phyloP scores from a whole-genome alignment of 1,140 invertebrate species.

The Drosophila mauritiana region DNA sequence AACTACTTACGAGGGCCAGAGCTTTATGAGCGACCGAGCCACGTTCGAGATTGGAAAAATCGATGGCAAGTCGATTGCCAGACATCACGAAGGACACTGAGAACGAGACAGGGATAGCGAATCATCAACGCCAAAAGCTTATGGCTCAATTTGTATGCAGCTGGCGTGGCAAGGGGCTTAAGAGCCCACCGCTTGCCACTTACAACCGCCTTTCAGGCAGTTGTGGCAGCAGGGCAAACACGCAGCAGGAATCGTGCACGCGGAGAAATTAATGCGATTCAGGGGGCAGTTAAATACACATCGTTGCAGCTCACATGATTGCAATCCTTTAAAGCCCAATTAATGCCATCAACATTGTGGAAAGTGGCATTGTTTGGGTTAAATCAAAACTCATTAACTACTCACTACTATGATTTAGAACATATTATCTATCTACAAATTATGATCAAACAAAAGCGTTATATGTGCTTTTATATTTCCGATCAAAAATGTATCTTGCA shows the following conservation, averaged over 20 bases:
- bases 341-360: background rate
- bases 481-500: too few species aligned
- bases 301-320: constrained; percentile 1
- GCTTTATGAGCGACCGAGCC: constrained; percentile 43
- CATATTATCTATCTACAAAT: background rate
- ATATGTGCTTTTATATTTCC: too few species aligned
- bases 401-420: too few species aligned
- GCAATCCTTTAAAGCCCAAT: background rate
- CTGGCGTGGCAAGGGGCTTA: constrained; percentile 67
- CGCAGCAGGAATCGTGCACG: constrained; percentile 34
- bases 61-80: constrained; percentile 57
- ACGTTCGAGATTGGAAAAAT: constrained; percentile 53
- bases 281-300: constrained; percentile 5
- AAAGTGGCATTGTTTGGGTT: too few species aligned
- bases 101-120: constrained; percentile 8
- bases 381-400: too few species aligned
- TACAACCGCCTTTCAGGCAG: constrained; percentile 30
- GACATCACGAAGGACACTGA: constrained; percentile 36
- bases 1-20: constrained; percentile 54
- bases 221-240: constrained; percentile 5
- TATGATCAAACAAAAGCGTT: too few species aligned
- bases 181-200: constrained; percentile 43
- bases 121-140: constrained; percentile 66
- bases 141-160: constrained; percentile 80
- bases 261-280: constrained; percentile 27